A percentile compares a stretch with the other conserved stretches of the same genome.
These are phyloP conservation scores for Macroteleia sp. DNA, from an alignment of 2,888 invertebrate species.

Conservation along the genomic window DNA sequence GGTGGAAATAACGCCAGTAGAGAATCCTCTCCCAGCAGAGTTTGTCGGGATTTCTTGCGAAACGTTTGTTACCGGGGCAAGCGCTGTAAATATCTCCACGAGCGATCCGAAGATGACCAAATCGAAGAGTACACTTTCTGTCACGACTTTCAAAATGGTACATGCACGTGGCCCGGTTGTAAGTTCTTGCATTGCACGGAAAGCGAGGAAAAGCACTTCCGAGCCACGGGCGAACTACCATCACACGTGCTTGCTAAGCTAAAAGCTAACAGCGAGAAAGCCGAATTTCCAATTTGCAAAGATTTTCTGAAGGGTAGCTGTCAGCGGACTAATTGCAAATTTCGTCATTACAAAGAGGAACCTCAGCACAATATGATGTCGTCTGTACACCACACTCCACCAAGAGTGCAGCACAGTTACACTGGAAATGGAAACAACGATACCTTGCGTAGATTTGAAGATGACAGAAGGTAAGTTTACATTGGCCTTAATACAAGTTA, in stretches of 20 bases:
- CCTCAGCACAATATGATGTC: conserved; percentile 73
- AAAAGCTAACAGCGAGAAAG: conserved; percentile 79
- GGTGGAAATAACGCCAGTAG: conserved; percentile 71
- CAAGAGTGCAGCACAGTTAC: conserved; percentile 76
- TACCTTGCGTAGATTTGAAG: conserved; percentile 75
- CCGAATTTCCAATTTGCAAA: conserved; percentile 84
- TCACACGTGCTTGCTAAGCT: conserved; percentile 83
- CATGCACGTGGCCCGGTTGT: conserved; percentile 90
- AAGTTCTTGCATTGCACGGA: conserved; percentile 91
- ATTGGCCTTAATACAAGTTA: no score
- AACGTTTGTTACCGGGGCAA: conserved; percentile 86
- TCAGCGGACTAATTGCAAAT: conserved; percentile 80
- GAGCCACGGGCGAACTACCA: conserved; percentile 89
- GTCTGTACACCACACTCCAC: conserved; percentile 71
- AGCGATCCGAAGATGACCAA: conserved; percentile 81
- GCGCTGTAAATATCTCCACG: conserved; percentile 85
- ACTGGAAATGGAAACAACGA: conserved; percentile 71
- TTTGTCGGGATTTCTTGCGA: conserved; percentile 86
- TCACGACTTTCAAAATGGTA: conserved; percentile 89
- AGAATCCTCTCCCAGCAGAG: conserved; percentile 74
- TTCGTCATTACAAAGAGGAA: conserved; percentile 78
- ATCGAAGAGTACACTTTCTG: conserved; percentile 85
- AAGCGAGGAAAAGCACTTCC: conserved; percentile 91
- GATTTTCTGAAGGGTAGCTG: conserved; percentile 85
- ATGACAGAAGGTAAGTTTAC: conserved; percentile 78